Evolutionary conservation across 2,113 vertebrate species (phyloP).

Genomic region (Dipodomys spectabilis): DNA sequence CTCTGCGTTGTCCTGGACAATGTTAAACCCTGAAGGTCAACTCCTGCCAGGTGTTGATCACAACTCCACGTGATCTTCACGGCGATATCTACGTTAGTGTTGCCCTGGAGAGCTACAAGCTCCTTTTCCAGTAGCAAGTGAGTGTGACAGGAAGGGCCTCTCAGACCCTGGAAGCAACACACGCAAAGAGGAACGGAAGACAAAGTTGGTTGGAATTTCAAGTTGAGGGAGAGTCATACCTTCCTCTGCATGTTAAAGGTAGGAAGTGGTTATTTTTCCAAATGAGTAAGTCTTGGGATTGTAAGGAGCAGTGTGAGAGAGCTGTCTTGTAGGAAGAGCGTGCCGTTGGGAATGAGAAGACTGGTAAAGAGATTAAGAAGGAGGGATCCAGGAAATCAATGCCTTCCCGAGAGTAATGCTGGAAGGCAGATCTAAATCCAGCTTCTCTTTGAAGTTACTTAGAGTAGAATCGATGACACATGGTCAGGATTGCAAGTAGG

Average conservation of each 20-base stretch:
- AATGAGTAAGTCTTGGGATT: neutral
- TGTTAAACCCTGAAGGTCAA: neutral
- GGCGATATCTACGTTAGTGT: neutral
- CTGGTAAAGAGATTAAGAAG: neutral
- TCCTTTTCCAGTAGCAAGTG: neutral
- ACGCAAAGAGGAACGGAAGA: neutral
- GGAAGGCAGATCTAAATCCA: neutral
- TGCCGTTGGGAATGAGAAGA: neutral
- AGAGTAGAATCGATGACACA: neutral
- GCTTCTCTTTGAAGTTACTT: neutral
- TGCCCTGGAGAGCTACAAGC: neutral
- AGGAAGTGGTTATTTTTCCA: conserved; percentile 8
- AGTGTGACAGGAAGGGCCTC: neutral
- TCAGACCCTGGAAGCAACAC: neutral
- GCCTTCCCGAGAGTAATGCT: neutral
- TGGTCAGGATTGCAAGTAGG: neutral
- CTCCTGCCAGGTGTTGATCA: neutral
- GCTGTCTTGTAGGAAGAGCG: neutral
- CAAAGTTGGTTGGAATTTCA: neutral
- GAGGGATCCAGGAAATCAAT: neutral
- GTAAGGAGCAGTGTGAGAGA: neutral
- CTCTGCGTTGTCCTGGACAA: neutral
- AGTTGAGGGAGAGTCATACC: neutral
- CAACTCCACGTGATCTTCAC: conserved; percentile 5
- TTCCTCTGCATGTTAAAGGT: neutral